Evolutionary conservation across 2,888 invertebrate genomes (phyloP).

Genomic region (Philhelius pedissequus): DNA sequence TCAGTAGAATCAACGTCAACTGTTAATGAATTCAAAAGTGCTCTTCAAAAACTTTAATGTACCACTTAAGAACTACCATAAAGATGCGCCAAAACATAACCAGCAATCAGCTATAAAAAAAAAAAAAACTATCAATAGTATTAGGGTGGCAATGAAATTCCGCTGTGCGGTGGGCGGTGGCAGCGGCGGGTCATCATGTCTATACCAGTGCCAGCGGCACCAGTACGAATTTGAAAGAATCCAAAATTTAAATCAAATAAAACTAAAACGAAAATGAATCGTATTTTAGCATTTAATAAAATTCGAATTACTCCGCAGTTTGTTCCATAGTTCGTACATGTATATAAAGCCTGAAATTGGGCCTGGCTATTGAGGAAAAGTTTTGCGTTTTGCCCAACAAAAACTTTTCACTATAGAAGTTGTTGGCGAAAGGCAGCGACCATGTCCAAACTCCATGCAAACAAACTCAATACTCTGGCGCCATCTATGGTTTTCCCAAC

Average conservation of each 20-base stretch:
- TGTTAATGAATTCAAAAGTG: slow-evolving; percentile 64
- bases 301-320: slow-evolving; percentile 42
- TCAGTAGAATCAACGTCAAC: slow-evolving; percentile 26
- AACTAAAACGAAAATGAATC: slow-evolving; percentile 27
- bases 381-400: slow-evolving; percentile 31
- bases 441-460: slow-evolving; percentile 56
- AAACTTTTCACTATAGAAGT: slow-evolving; percentile 5
- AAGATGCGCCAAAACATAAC: slow-evolving; percentile 46
- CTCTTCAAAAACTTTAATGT: slow-evolving; percentile 58
- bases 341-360: background rate
- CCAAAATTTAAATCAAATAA: slow-evolving; percentile 27
- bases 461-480: slow-evolving; percentile 52
- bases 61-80: slow-evolving; percentile 55
- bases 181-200: background rate
- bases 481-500: slow-evolving; percentile 33
- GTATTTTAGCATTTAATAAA: slow-evolving; percentile 55
- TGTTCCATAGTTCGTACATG: background rate
- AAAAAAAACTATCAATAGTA: background rate
- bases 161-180: background rate
- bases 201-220: background rate
- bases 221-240: background rate
- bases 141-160: background rate
- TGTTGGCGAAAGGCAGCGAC: slow-evolving; percentile 33
- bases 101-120: slow-evolving; percentile 17
- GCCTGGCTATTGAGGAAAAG: slow-evolving; percentile 18